Conservation (phyloP, 2,113 vertebrate species). For the Sardina pilchardus region DNA sequence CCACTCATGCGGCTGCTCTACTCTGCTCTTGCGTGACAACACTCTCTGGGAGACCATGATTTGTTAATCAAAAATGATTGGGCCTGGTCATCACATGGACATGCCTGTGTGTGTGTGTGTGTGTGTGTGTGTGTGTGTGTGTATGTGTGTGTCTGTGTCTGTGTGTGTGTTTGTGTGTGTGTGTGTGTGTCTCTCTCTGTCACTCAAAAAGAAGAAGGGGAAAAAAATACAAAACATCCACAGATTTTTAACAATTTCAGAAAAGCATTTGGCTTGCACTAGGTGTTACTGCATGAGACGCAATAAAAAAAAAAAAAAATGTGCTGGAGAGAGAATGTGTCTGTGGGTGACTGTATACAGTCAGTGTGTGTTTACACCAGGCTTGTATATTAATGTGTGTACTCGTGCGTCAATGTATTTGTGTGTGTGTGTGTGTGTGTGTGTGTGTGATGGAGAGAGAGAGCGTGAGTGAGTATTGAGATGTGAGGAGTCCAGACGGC, state of each 20-base stretch:
- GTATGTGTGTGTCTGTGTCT: not conserved
- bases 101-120: not conserved
- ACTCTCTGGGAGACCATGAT: not conserved
- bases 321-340: not conserved
- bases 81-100: not conserved
- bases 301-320: too few species aligned
- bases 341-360: not conserved
- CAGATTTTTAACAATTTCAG: too few species aligned
- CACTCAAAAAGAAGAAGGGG: too few species aligned
- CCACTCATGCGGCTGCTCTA: not conserved
- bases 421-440: not conserved
- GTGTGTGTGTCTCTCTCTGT: not conserved
- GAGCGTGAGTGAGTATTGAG: conserved; percentile 35
- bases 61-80: not conserved
- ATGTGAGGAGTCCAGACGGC: conserved; percentile 48
- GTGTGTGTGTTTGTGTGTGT: not conserved
- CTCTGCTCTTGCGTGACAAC: not conserved
- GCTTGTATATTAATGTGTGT: not conserved
- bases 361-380: not conserved
- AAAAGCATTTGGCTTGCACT: too few species aligned
- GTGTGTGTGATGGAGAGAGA: not conserved
- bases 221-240: too few species aligned
- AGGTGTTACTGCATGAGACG: too few species aligned
- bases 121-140: conserved; percentile 29
- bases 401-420: not conserved